phyloP scores from a whole-genome alignment of 2,888 invertebrate species.

The Yponomeuta plumbellus region DNA sequence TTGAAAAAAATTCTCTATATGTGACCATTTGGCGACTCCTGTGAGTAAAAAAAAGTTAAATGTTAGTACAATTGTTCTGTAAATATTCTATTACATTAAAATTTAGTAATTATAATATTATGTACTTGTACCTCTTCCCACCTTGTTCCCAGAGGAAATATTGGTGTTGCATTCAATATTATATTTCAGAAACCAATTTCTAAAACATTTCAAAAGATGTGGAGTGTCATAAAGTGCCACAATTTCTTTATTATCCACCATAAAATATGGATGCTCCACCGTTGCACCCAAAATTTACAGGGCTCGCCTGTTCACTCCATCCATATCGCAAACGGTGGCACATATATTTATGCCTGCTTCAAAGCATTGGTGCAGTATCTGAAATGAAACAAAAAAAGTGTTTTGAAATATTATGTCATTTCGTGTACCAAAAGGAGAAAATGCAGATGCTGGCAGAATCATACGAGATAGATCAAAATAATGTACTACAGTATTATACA shows the following conservation, averaged over 20 bases:
- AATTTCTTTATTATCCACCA: constrained; percentile 10
- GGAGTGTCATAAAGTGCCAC: constrained; percentile 16
- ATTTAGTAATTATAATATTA: too few species aligned
- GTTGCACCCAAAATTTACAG: constrained; percentile 13
- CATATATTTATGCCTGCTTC: not conserved
- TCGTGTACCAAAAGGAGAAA: constrained; percentile 2
- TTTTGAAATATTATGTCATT: constrained; percentile 5
- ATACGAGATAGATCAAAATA: too few species aligned
- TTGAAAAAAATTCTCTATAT: constrained; percentile 15
- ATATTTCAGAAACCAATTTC: constrained; percentile 19
- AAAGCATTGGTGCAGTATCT: constrained; percentile 15
- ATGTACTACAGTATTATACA: too few species aligned
- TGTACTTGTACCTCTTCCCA: constrained; percentile 4
- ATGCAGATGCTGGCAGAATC: too few species aligned
- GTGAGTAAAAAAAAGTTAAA: not conserved
- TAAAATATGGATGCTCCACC: constrained; percentile 2
- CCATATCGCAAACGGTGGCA: constrained; percentile 17
- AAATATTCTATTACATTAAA: too few species aligned
- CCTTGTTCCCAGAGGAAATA: constrained; percentile 12
- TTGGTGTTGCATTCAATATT: constrained; percentile 15
- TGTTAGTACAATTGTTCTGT: too few species aligned
- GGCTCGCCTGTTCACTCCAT: constrained; percentile 11
- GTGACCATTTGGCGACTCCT: constrained; percentile 7
- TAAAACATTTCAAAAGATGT: constrained; percentile 18
- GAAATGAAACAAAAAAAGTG: constrained; percentile 11